Percentiles rank a stretch among this genome's conserved stretches.
Evolutionary conservation across 2,797 vertebrate genomes (phyloP).

Genomic region (Lagorchestes hirsutus): DNA sequence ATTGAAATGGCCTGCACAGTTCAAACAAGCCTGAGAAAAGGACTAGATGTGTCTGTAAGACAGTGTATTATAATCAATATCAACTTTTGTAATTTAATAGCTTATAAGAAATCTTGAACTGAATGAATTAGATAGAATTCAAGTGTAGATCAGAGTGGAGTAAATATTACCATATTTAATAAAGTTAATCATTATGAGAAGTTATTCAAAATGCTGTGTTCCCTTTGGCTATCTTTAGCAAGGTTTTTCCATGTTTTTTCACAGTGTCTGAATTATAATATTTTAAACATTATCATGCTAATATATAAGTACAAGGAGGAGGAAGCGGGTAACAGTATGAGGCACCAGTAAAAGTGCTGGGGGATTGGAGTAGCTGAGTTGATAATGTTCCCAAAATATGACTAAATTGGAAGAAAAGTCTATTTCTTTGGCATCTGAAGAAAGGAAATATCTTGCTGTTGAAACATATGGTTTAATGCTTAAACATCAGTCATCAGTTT

Average conservation of each 20-base stretch:
- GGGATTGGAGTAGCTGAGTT: not conserved
- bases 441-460: not conserved
- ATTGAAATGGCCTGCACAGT: conserved; percentile 8
- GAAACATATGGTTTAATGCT: conserved; percentile 51
- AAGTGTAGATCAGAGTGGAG: not conserved
- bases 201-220: not conserved
- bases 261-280: not conserved
- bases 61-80: not conserved
- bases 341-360: not conserved
- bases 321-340: conserved; percentile 25
- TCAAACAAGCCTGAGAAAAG: not conserved
- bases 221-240: not conserved
- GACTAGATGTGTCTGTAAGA: not conserved
- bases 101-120: conserved; percentile 11
- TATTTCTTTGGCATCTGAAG: conserved; percentile 19
- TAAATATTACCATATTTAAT: not conserved
- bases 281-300: not conserved
- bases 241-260: not conserved
- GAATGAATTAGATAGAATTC: not conserved
- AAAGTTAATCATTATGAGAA: not conserved
- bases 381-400: conserved; percentile 56
- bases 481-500: not conserved
- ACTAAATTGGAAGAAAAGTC: conserved; percentile 48
- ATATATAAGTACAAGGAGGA: not conserved
- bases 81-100: not conserved